A percentile compares a stretch with the other conserved stretches of the same genome.
phyloP scores from a whole-genome alignment of 2,113 vertebrate genomes.

The Mobula birostris region DNA sequence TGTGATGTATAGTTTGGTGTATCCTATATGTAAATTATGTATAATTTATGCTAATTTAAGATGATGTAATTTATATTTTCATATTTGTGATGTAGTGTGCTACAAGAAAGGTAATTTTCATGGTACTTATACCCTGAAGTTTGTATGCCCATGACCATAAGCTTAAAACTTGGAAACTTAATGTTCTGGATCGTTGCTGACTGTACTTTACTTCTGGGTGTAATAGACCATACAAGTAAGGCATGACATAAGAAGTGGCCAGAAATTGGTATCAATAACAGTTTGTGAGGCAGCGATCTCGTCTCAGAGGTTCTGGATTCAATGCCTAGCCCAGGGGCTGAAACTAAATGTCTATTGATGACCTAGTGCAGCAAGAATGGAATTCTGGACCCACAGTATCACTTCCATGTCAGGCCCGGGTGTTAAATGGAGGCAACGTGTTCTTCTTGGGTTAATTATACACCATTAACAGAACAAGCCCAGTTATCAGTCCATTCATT shows the following conservation, averaged over 20 bases:
- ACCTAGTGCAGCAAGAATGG: not conserved
- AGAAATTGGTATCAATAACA: not conserved
- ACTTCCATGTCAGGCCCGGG: not conserved
- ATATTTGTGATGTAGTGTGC: too few relatives aligned
- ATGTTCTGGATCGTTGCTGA: not conserved
- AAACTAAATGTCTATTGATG: not conserved
- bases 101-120: too few relatives aligned
- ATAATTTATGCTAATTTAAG: too few relatives aligned
- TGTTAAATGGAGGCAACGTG: not conserved
- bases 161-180: too few relatives aligned
- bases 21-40: too few relatives aligned
- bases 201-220: not conserved
- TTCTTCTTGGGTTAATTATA: not conserved
- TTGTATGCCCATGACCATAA: too few relatives aligned
- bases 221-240: not conserved
- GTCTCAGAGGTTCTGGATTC: not conserved
- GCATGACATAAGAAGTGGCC: not conserved
- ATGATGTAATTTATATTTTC: too few relatives aligned
- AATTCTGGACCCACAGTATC: not conserved
- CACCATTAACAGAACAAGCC: not conserved
- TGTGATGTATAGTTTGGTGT: too few relatives aligned
- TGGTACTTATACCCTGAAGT: too few relatives aligned
- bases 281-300: not conserved
- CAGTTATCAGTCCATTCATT: not conserved
- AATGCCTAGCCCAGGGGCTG: not conserved